phyloP scores from a whole-genome alignment of 2,888 invertebrate species.

The Hypomecis atomaria region DNA sequence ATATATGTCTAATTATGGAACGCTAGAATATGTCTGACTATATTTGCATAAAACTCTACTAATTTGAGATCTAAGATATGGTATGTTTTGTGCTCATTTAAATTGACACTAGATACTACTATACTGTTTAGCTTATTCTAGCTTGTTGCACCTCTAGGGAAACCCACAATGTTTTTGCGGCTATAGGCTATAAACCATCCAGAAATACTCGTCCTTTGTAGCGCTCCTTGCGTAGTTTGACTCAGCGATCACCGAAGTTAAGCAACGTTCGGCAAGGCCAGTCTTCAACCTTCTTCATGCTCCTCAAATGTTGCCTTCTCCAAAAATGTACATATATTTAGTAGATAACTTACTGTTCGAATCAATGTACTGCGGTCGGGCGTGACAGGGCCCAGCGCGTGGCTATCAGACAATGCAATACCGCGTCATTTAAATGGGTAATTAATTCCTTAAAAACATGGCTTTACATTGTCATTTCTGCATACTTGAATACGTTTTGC shows the following conservation, averaged over 20 bases:
- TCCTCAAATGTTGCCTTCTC: not conserved
- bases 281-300: no score
- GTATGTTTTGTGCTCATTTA: no score
- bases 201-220: no score
- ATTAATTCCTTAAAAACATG: slow-evolving; percentile 55
- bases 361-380: slow-evolving; percentile 42
- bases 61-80: no score
- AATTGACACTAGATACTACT: no score
- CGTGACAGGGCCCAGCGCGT: slow-evolving; percentile 38
- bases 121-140: no score
- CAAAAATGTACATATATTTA: not conserved
- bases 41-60: not conserved
- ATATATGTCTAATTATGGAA: not conserved
- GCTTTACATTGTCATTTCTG: slow-evolving; percentile 41
- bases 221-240: no score
- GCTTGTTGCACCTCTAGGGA: no score
- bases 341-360: slow-evolving; percentile 19
- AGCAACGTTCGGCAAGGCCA: no score
- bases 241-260: no score
- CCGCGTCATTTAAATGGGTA: slow-evolving; percentile 54
- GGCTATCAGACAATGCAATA: slow-evolving; percentile 42
- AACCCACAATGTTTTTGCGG: no score
- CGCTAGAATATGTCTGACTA: not conserved
- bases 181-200: no score
- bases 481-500: slow-evolving; percentile 40